A percentile compares a stretch with the other conserved stretches of the same genome.
Evolutionary conservation across 2,888 invertebrate genomes (phyloP).

Genomic region (Drosophila neutralis): DNA sequence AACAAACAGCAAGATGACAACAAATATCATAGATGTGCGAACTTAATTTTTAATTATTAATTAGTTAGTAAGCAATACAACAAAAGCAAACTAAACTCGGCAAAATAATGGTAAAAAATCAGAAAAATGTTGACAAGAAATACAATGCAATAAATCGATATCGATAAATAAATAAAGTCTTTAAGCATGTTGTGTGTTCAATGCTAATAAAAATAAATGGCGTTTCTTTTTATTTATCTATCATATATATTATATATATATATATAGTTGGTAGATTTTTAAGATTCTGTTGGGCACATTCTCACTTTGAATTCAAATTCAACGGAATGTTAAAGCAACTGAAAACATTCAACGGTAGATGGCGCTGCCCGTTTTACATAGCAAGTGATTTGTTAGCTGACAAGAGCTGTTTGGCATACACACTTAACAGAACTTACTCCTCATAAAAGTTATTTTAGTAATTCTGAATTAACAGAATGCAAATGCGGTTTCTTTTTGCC

Average conservation of each 20-base stretch:
- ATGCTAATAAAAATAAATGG: slow-evolving; percentile 57
- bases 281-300: neutral
- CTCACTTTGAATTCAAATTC: neutral
- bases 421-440: slow-evolving; percentile 1
- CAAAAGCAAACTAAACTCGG: slow-evolving; percentile 37
- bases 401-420: slow-evolving; percentile 19
- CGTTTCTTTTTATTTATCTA: slow-evolving; percentile 10
- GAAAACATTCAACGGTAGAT: slow-evolving; percentile 21
- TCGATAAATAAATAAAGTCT: slow-evolving; percentile 76
- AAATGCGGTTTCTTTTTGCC: neutral
- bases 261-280: neutral
- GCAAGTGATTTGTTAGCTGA: slow-evolving; percentile 1
- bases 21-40: slow-evolving; percentile 53
- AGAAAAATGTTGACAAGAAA: slow-evolving; percentile 55
- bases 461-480: neutral
- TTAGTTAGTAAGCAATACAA: slow-evolving; percentile 70
- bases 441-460: neutral
- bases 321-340: neutral
- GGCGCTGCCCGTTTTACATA: slow-evolving; percentile 9
- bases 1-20: slow-evolving; percentile 26
- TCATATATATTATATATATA: neutral
- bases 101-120: slow-evolving; percentile 49
- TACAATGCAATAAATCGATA: slow-evolving; percentile 78
- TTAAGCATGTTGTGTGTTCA: slow-evolving; percentile 80
- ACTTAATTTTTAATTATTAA: slow-evolving; percentile 69